These are phyloP conservation scores for Rachycentron canadum DNA, from an alignment of 2,797 vertebrate species.

Conservation along the genomic window DNA sequence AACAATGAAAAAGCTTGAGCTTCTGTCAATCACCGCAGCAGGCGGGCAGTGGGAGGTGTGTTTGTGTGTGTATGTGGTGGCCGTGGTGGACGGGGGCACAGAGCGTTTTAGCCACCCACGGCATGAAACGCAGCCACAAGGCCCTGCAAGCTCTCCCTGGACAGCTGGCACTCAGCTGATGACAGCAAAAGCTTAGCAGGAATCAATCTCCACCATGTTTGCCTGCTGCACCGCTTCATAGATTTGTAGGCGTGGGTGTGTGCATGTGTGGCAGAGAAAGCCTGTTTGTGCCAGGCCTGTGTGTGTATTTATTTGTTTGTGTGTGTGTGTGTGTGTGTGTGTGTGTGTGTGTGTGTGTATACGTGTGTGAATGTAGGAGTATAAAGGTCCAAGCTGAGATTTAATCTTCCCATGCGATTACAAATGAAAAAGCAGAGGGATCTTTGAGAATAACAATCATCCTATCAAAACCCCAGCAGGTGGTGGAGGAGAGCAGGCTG, in stretches of 20 bases:
- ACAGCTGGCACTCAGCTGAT: conserved; percentile 86
- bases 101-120: conserved; percentile 66
- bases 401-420: conserved; percentile 66
- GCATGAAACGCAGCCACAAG: conserved; percentile 49
- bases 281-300: conserved; percentile 50
- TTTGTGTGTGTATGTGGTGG: conserved; percentile 27
- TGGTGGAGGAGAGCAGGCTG: conserved; percentile 35
- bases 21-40: conserved; percentile 40
- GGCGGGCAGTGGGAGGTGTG: conserved; percentile 48
- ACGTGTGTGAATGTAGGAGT: conserved; percentile 11
- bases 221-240: conserved; percentile 59
- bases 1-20: conserved; percentile 36
- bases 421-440: conserved; percentile 60
- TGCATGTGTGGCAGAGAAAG: conserved; percentile 40
- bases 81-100: conserved; percentile 42
- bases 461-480: conserved; percentile 47
- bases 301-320: conserved; percentile 30
- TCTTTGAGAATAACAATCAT: conserved; percentile 55
- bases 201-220: conserved; percentile 71
- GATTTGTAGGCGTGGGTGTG: conserved; percentile 43
- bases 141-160: conserved; percentile 59
- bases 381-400: conserved; percentile 35
- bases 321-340: conserved; percentile 20
- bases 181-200: conserved; percentile 76
- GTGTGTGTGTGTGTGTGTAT: conserved; percentile 16